Conservation (phyloP, 2,888 invertebrate genomes). For the Hemithea aestivaria region DNA sequence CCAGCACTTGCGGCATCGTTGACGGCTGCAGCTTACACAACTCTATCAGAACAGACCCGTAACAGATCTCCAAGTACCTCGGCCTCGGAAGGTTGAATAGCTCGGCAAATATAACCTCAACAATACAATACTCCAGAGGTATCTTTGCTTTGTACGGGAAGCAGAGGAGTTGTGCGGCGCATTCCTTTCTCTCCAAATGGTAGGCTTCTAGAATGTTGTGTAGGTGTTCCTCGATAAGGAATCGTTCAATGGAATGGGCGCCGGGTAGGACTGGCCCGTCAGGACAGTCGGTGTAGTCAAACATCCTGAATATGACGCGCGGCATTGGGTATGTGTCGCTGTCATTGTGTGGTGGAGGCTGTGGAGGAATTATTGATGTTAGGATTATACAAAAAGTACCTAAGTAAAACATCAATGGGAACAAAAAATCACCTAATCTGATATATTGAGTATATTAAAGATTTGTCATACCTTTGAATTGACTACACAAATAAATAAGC, state of each 20-base stretch:
- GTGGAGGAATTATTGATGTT: too few species aligned
- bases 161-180: constrained; percentile 93
- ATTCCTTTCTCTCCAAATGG: constrained; percentile 94
- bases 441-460: too few species aligned
- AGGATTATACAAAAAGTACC: too few species aligned
- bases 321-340: constrained; percentile 96
- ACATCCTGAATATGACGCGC: constrained; percentile 96
- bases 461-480: too few species aligned
- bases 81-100: constrained; percentile 95
- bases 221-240: constrained; percentile 98
- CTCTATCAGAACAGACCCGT: constrained; percentile 97
- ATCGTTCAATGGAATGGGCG: constrained; percentile 97
- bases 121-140: constrained; percentile 98
- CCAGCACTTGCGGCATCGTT: constrained; percentile 97
- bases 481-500: too few species aligned
- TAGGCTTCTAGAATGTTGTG: constrained; percentile 94
- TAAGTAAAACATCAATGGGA: too few species aligned
- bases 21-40: constrained; percentile 97
- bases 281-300: constrained; percentile 99
- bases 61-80: constrained; percentile 93
- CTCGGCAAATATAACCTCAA: constrained; percentile 97
- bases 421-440: too few species aligned
- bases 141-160: constrained; percentile 96
- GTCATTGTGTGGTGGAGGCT: constrained; percentile 96
- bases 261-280: constrained; percentile 95